phyloP scores from a whole-genome alignment of 2,113 vertebrate species.

The Clinocottus analis region DNA sequence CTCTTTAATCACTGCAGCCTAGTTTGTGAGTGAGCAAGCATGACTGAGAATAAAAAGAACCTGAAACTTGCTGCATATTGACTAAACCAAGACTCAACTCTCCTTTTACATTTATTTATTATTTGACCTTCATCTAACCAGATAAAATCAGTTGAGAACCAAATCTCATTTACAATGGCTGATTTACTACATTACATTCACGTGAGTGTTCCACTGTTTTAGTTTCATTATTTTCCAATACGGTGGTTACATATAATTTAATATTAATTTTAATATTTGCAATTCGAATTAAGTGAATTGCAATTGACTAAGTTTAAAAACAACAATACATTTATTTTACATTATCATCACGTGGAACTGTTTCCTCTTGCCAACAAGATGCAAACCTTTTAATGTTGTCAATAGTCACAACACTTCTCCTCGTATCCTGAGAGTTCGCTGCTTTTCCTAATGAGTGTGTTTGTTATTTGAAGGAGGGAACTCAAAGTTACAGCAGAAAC shows the following conservation, averaged over 20 bases:
- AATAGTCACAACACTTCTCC: background rate
- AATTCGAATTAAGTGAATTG: background rate
- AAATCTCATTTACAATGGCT: no score
- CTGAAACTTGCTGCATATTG: background rate
- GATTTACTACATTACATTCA: background rate
- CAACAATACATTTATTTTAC: background rate
- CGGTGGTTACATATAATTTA: background rate
- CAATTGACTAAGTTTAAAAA: background rate
- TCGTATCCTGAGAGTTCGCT: background rate
- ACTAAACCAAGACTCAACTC: background rate
- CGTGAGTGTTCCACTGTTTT: background rate
- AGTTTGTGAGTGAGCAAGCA: background rate
- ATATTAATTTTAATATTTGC: background rate
- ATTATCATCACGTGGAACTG: background rate
- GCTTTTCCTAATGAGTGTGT: no score
- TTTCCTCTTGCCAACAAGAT: background rate
- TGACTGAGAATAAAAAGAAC: background rate
- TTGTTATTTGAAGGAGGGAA: background rate
- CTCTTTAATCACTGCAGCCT: background rate
- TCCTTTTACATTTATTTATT: background rate
- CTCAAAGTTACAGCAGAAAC: background rate
- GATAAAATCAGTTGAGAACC: no score
- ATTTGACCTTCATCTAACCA: no score
- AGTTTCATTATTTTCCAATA: background rate
- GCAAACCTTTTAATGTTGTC: background rate